Percentiles rank a stretch among this genome's conserved stretches.
Conservation (phyloP, 1,140 invertebrate species). For the Geopemphigus sp. region DNA sequence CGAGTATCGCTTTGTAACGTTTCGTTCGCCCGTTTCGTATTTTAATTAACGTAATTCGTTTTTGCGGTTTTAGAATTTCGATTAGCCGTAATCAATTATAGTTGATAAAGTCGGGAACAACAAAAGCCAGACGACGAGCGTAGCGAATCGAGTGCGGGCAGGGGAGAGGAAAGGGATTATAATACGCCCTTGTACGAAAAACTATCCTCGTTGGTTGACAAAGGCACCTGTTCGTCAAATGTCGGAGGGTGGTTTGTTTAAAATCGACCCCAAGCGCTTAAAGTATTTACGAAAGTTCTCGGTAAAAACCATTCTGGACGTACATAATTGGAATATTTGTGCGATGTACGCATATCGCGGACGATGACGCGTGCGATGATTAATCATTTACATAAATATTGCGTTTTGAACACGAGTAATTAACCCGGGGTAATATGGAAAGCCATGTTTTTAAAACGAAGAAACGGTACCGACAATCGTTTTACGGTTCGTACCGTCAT, state of each 20-base stretch:
- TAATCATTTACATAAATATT: no score
- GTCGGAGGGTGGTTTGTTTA: not conserved
- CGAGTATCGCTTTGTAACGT: not conserved
- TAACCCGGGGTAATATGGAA: no score
- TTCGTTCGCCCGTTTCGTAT: not conserved
- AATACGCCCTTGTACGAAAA: slow-evolving; percentile 9
- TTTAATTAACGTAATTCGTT: slow-evolving; percentile 8
- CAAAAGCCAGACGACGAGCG: slow-evolving; percentile 11
- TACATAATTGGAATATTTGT: no score
- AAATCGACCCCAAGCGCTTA: not conserved
- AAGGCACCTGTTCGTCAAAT: slow-evolving; percentile 31
- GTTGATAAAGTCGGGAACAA: slow-evolving; percentile 7
- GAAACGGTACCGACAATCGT: no score
- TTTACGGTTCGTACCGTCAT: no score
- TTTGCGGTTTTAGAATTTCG: slow-evolving; percentile 25
- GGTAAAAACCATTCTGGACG: no score
- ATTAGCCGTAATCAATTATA: slow-evolving; percentile 31
- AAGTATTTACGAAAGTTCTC: not conserved
- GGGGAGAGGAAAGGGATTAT: slow-evolving; percentile 13
- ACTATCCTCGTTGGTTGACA: slow-evolving; percentile 8
- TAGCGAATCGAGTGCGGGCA: not conserved
- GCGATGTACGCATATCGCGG: no score
- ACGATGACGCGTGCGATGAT: no score
- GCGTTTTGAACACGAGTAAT: no score
- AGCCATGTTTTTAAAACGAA: no score